phyloP scores from a whole-genome alignment of 2,888 invertebrate genomes.

The Autographa pulchrina region DNA sequence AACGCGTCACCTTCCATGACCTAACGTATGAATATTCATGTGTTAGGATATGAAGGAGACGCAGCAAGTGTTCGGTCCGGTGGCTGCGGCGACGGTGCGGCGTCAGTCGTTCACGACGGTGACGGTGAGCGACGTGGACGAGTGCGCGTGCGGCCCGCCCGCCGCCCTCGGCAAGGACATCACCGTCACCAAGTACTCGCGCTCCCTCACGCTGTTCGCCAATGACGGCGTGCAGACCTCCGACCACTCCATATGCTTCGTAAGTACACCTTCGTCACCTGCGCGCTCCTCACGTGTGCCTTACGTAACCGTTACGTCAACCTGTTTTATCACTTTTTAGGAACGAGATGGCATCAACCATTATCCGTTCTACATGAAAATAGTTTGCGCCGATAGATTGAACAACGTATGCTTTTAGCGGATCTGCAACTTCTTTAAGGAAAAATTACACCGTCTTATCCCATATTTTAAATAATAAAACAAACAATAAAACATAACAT shows the following conservation, averaged over 20 bases:
- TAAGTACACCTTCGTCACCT: conserved; percentile 64
- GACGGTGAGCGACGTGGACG: conserved; percentile 19
- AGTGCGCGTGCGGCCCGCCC: background rate
- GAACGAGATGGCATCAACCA: conserved; percentile 51
- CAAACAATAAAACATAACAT: conserved; percentile 44
- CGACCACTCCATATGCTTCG: conserved; percentile 73
- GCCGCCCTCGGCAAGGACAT: conserved; percentile 17
- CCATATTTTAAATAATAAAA: conserved; percentile 32
- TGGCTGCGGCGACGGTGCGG: conserved; percentile 11
- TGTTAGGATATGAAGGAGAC: conserved; percentile 34
- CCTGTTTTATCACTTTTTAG: conserved; percentile 60
- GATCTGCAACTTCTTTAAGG: background rate
- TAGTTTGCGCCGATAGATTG: conserved; percentile 71
- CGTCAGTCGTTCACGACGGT: conserved; percentile 38
- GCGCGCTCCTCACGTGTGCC: conserved; percentile 9
- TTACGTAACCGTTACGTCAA: conserved; percentile 31
- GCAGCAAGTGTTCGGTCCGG: conserved; percentile 17
- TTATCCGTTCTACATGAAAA: conserved; percentile 74
- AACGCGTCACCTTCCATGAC: conserved; percentile 2
- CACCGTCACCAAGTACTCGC: conserved; percentile 24
- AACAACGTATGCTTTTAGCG: conserved; percentile 31
- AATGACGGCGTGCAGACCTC: conserved; percentile 73
- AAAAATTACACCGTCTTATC: background rate
- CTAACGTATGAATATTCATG: conserved; percentile 7
- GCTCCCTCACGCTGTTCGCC: conserved; percentile 28